phyloP scores from a whole-genome alignment of 2,888 invertebrate genomes.

The Halocaridina rubra region DNA sequence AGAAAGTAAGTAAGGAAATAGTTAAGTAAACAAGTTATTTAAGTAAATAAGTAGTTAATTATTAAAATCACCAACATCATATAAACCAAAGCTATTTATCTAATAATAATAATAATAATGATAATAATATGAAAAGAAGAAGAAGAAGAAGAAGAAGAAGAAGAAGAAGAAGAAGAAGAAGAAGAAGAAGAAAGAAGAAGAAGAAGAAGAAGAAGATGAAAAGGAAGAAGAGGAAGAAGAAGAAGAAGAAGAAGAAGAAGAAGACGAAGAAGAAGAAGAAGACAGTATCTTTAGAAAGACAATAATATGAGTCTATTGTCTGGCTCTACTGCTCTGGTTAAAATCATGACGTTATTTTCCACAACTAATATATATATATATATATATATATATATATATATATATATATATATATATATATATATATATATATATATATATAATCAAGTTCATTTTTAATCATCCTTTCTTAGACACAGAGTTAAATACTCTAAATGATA shows the following conservation, averaged over 20 bases:
- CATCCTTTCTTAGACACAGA: no score
- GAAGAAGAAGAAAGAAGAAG: not conserved
- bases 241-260: not conserved
- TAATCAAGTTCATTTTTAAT: not conserved
- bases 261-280: not conserved
- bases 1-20: not conserved
- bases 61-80: no score
- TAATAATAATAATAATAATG: not conserved
- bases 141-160: not conserved
- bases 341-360: no score
- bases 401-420: not conserved
- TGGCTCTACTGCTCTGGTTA: no score
- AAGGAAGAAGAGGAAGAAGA: not conserved
- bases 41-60: not conserved
- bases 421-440: not conserved
- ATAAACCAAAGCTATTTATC: no score
- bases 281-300: no score
- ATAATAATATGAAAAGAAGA: not conserved
- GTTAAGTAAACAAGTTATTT: not conserved
- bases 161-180: not conserved
- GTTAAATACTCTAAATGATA: no score
- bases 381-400: no score
- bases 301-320: no score
- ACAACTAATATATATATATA: no score
- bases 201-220: not conserved